phyloP scores from a whole-genome alignment of 2,888 invertebrate genomes.

The Ryuthela nishihirai region DNA sequence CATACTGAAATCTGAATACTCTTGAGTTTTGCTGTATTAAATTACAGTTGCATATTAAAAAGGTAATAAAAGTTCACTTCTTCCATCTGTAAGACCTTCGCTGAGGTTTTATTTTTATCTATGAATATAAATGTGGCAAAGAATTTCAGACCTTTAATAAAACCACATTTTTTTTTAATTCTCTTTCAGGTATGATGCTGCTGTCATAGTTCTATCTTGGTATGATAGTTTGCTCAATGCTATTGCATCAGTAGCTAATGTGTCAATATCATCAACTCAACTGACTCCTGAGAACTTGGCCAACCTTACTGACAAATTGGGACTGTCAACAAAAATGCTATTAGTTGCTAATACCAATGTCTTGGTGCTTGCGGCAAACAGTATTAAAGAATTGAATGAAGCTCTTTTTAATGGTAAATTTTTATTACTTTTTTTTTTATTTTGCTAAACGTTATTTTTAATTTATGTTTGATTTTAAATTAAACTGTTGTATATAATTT shows the following conservation, averaged over 20 bases:
- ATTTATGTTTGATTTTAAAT: background rate
- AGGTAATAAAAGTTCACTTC: no score
- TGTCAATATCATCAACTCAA: background rate
- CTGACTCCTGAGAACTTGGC: background rate
- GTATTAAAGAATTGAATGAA: background rate
- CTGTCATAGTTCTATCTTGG: slow-evolving; percentile 3
- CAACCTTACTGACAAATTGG: background rate
- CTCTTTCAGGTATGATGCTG: background rate
- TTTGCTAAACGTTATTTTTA: background rate
- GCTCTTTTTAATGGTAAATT: background rate
- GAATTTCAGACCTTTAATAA: no score
- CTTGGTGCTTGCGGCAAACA: background rate
- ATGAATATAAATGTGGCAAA: no score
- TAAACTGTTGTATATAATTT: background rate
- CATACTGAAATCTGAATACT: no score
- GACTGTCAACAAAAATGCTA: background rate
- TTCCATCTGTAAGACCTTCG: no score
- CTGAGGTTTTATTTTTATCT: no score
- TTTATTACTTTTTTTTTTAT: background rate
- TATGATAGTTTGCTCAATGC: background rate
- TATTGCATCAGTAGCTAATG: background rate
- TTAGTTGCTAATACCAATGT: background rate
- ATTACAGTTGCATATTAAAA: no score
- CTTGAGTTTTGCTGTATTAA: no score
- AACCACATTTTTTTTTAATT: no score